Percentiles rank a stretch among this genome's conserved stretches.
These are phyloP conservation scores for Aurelia sp. DNA, from an alignment of 30 jellyfish, hydroid and myxozoan species.

Conservation along the genomic window DNA sequence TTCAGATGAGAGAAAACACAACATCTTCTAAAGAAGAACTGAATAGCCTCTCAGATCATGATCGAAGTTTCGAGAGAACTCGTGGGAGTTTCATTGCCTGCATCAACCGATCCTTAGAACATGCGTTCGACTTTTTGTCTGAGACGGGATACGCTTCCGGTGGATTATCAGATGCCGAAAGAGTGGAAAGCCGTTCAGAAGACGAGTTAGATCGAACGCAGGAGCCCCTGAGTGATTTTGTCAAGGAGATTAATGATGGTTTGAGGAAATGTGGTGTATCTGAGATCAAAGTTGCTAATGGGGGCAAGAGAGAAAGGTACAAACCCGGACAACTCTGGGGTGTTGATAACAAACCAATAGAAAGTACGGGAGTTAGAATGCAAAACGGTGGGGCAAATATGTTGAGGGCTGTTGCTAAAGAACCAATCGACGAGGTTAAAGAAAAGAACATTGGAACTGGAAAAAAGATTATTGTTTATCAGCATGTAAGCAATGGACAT, in stretches of 20 bases:
- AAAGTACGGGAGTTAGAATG: neutral
- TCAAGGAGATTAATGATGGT: constrained; percentile 13
- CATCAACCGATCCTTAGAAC: constrained; percentile 62
- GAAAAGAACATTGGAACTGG: neutral
- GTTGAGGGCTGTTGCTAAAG: neutral
- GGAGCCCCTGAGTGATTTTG: constrained; percentile 6
- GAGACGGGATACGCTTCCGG: constrained; percentile 73
- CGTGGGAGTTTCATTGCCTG: constrained; percentile 64
- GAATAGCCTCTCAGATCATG: constrained; percentile 56
- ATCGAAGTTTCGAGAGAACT: constrained; percentile 70
- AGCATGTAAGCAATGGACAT: constrained; percentile 21
- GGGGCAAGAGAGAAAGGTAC: neutral
- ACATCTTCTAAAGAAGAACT: constrained; percentile 23
- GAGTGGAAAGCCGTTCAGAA: constrained; percentile 49
- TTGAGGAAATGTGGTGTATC: constrained; percentile 20
- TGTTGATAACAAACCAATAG: neutral
- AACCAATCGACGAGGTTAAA: neutral
- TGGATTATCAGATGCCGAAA: constrained; percentile 59
- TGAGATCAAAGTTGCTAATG: constrained; percentile 9
- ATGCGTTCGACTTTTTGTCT: constrained; percentile 62
- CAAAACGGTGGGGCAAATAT: neutral
- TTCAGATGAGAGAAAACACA: constrained; percentile 60
- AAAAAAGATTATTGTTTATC: constrained; percentile 28
- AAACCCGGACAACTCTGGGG: constrained; percentile 44
- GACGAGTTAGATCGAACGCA: constrained; percentile 14